phyloP scores from a whole-genome alignment of 2,113 vertebrate species.

The Accipiter cooperii region DNA sequence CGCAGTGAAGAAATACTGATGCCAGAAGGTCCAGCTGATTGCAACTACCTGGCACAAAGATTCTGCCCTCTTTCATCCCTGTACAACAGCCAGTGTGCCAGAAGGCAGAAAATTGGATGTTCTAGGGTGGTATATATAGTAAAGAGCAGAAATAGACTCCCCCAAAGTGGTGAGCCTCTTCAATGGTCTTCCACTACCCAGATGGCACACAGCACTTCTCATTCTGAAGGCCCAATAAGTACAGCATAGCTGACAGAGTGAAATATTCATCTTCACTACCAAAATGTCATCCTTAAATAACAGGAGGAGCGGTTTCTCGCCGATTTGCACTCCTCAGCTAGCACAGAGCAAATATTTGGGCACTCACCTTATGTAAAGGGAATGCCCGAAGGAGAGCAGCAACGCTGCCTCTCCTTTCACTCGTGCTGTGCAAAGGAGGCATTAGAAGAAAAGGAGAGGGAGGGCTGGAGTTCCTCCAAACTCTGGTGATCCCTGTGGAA shows the following conservation, averaged over 20 bases:
- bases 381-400: neutral
- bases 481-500: neutral
- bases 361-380: neutral
- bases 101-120: neutral
- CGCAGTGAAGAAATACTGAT: neutral
- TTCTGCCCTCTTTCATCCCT: neutral
- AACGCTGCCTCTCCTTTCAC: neutral
- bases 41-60: neutral
- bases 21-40: neutral
- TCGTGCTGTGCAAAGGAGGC: accelerated
- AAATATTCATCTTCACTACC: neutral
- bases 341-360: neutral
- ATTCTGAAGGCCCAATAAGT: neutral
- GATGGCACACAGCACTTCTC: neutral
- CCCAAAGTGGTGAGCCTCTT: neutral
- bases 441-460: neutral
- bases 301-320: neutral
- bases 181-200: accelerated
- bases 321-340: neutral
- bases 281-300: neutral
- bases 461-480: neutral
- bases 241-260: neutral
- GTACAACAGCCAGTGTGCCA: neutral
- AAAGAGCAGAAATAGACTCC: neutral
- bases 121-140: neutral